Percentiles rank a stretch among this genome's conserved stretches.
Conservation (phyloP, 2,888 invertebrate species). For the Oscheius sp. region DNA sequence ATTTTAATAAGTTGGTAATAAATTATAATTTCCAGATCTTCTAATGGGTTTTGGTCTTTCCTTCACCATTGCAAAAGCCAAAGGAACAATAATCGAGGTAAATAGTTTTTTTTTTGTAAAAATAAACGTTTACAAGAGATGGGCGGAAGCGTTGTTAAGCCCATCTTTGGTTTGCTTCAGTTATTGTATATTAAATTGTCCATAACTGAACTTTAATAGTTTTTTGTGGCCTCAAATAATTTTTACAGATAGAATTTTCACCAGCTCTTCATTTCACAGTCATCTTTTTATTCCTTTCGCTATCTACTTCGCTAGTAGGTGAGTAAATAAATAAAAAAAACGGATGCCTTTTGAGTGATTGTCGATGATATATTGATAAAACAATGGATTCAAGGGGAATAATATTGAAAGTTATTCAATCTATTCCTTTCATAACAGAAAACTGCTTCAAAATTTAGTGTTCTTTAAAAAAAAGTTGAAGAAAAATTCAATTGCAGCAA, state of each 20-base stretch:
- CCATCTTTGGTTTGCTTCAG: background rate
- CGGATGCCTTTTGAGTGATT: too few species aligned
- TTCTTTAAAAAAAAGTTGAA: background rate
- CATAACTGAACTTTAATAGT: too few species aligned
- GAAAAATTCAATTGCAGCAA: slow-evolving; percentile 27
- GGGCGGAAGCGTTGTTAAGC: too few species aligned
- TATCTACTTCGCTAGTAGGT: slow-evolving; percentile 42
- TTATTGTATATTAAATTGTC: too few species aligned
- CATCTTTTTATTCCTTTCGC: slow-evolving; percentile 42
- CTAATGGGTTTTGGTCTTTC: slow-evolving; percentile 65
- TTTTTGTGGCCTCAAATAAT: background rate
- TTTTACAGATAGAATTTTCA: slow-evolving; percentile 30
- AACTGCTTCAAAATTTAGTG: background rate
- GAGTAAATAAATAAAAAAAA: background rate
- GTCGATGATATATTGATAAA: too few species aligned
- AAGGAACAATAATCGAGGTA: slow-evolving; percentile 56
- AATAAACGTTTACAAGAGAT: background rate
- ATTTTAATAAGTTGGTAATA: background rate
- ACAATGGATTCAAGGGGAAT: background rate
- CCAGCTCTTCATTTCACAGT: slow-evolving; percentile 43
- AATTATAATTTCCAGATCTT: slow-evolving; percentile 48
- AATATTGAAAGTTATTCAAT: background rate
- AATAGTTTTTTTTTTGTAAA: background rate
- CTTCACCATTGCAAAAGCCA: slow-evolving; percentile 58
- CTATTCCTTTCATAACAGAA: background rate